Base-by-base conservation (phyloP, 2,888 invertebrate genomes). In the Drosophila mimetica region DNA sequence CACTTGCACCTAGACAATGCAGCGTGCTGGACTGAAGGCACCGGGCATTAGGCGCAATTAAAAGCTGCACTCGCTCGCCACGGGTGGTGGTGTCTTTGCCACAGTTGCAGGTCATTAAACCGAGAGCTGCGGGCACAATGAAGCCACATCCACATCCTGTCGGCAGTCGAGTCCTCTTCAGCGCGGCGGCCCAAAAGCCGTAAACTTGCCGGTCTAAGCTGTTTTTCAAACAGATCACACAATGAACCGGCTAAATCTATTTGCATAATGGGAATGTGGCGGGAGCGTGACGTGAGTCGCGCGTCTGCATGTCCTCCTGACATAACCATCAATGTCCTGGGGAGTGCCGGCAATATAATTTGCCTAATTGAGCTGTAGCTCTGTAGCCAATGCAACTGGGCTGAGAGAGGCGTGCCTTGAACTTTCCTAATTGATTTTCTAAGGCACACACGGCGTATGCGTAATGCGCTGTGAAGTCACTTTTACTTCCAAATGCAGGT, bases 251-350 rank as follows among this genome's bases (percentile, higher is more conserved):
- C 44, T 25, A 72, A 79, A 75, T 77, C 75, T 81, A 85, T 82
- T 87, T 87, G 67, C 83, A 76, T 82, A 82, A 71, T 30, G 47
- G 36, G 53, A 25, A 7, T 25, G 30, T 9, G 28, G 52, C 16
- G 11, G 51, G 28, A 1, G 25, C 22, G 71, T 76, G 87, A 81
- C 76, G 74, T 74, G 80, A 72, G 48, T 20, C 22, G 42, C 22
- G 42, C 8, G 74, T 16, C 71, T 80, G 88, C 76, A 86, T 84
- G 84, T 74, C 69, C 50, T 44, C 51, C 69, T 37, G 50, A 55
- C 74, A 86, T 82, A 85, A 86, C 50, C 80, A 75, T 78, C 79
- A 76, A 71, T 76, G 63, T 79, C 64, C 72, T 76, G 60, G 84
- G 76, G 75, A 66, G 77, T 74, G 73, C 50, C 77, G 48, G 54